These are phyloP conservation scores for Gastracanthus pulcherrimus DNA, from an alignment of 2,888 invertebrate genomes.

Conservation along the genomic window DNA sequence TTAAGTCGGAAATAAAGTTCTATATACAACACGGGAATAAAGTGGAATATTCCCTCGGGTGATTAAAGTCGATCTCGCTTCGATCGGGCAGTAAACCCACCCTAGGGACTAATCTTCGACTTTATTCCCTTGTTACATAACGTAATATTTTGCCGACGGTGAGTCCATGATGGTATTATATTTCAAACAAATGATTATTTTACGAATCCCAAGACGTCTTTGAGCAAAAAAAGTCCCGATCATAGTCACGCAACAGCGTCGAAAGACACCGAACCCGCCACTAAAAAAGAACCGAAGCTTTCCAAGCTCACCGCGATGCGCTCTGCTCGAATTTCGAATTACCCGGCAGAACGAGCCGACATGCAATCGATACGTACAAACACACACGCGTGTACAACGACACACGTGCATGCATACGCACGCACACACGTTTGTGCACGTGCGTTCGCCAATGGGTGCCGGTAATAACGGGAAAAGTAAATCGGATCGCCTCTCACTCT, in stretches of 20 bases:
- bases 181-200: too few species aligned
- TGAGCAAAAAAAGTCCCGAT: not conserved
- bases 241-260: not conserved
- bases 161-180: too few species aligned
- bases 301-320: not conserved
- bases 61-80: too few species aligned
- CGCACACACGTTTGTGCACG: conserved; percentile 35
- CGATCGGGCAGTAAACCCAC: too few species aligned
- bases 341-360: not conserved
- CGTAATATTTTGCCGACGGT: too few species aligned
- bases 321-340: conserved; percentile 9
- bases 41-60: too few species aligned
- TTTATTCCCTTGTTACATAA: too few species aligned
- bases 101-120: too few species aligned
- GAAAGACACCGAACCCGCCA: not conserved
- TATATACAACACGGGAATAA: too few species aligned
- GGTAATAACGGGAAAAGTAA: conserved; percentile 74
- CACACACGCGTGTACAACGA: not conserved
- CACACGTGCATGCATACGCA: not conserved
- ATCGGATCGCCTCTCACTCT: conserved; percentile 74
- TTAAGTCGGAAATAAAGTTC: too few species aligned
- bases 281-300: not conserved
- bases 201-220: too few species aligned
- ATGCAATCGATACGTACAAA: conserved; percentile 8
- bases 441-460: conserved; percentile 60